Evolutionary conservation across 2,888 invertebrate genomes (phyloP).

Genomic region (Lucinisca nassula): DNA sequence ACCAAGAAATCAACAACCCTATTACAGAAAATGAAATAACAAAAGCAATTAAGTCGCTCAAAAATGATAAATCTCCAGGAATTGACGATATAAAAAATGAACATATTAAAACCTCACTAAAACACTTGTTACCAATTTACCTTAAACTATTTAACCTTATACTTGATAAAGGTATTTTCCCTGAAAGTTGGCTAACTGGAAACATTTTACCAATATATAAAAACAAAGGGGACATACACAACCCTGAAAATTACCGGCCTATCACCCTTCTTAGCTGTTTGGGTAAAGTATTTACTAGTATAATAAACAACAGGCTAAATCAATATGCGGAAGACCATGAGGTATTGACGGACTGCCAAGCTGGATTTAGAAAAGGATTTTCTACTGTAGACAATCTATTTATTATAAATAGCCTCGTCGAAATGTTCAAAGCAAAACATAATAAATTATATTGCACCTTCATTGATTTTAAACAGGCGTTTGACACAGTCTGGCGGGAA

Average conservation of each 20-base stretch:
- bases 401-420: not conserved
- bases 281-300: not conserved
- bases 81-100: slow-evolving; percentile 9
- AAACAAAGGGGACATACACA: slow-evolving; percentile 18
- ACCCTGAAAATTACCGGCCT: slow-evolving; percentile 36
- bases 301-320: not conserved
- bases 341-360: not conserved
- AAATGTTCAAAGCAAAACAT: not conserved
- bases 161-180: slow-evolving; percentile 27
- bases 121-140: not conserved
- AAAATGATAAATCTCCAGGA: not conserved
- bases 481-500: not conserved
- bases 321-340: not conserved
- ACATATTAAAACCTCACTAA: slow-evolving; percentile 8
- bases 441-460: not conserved
- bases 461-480: not conserved
- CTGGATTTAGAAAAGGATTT: slow-evolving; percentile 9
- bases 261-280: slow-evolving; percentile 20
- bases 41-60: not conserved
- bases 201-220: slow-evolving; percentile 41
- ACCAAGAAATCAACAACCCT: not conserved
- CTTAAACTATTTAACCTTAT: slow-evolving; percentile 15
- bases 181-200: slow-evolving; percentile 22
- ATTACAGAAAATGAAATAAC: not conserved
- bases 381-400: not conserved